Evolutionary conservation across 1,140 invertebrate species (phyloP), one percentile per base, ranked within the genome.

Genomic region (Leptinotarsa undecemlineata): DNA sequence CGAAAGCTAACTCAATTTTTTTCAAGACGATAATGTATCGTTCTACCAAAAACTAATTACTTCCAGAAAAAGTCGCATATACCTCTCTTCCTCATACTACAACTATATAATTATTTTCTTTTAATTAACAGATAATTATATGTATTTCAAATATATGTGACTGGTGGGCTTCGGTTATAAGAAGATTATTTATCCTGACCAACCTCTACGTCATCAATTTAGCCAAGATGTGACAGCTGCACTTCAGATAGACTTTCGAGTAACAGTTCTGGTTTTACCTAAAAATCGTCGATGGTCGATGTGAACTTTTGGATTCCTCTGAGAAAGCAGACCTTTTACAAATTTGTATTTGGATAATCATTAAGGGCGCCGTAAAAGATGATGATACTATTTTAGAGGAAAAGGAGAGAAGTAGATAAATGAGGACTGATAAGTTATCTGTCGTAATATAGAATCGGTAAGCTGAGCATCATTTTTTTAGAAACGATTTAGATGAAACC

Each of bases 201-300:
- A 57, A 57, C 51, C 51, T 57, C 51, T 57, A 57, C n/a, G n/a
- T 57, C 51, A 57, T 57, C 51, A 57, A 57, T 57, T 57, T 57
- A 57, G 15, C 51, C 51, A 57, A 57, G 51, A 57, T 17, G 6
- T 57, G 51, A 57, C 51, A 57, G 51, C 51, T 57, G 51, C 51
- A 57, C 51, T 57, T 57, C 51, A 57, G 51, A 57, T 57, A 57
- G 51, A 19, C 51, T 19, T 57, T 57, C n/a, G 3, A 42, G 33
- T 11, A 23, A 23, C 23, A 57, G 33, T 42, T 42, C 8, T 42
- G 33, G 15, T 57, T 19, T 19, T 57, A n/a, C 51, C 51, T 19
- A 57, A 57, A 57, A 57, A 57, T 57, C 17, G 51, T 17, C 51
- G 51, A 57, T 57, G 15, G 51, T 57, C 51, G 4, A 17, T 57